phyloP scores from a whole-genome alignment of 2,113 vertebrate species.

The Ptilorrhoa leucosticta region DNA sequence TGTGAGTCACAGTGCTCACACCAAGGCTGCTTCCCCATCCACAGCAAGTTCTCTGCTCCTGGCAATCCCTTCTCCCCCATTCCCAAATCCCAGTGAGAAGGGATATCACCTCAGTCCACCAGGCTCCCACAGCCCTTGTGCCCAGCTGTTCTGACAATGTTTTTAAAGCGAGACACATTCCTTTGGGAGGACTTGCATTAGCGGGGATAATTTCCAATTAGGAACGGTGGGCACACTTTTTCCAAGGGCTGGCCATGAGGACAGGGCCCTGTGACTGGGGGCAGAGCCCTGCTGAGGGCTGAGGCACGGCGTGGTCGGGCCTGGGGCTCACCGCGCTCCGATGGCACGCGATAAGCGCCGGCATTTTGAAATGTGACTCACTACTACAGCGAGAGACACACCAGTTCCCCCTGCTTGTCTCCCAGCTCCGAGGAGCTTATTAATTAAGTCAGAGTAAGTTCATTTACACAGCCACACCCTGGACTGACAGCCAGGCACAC shows the following conservation, averaged over 20 bases:
- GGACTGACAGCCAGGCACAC: not conserved
- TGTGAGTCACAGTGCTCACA: not conserved
- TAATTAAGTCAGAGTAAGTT: not conserved
- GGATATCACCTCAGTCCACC: not conserved
- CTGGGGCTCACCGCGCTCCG: not conserved
- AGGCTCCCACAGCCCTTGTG: accelerated
- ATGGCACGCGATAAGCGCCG: not conserved
- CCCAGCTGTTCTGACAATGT: not conserved
- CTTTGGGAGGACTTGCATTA: not conserved
- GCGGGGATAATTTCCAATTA: not conserved
- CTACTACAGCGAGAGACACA: not conserved
- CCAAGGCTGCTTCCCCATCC: not conserved
- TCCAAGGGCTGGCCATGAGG: not conserved
- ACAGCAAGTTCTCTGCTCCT: not conserved
- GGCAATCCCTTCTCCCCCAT: accelerated
- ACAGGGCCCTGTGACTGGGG: not conserved
- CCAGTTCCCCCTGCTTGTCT: not conserved
- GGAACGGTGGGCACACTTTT: not conserved
- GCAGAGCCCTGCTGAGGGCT: not conserved
- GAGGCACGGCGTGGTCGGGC: accelerated
- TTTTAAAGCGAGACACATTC: accelerated
- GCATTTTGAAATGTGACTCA: not conserved
- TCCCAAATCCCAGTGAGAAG: not conserved
- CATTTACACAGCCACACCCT: slow-evolving; percentile 35
- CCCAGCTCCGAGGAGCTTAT: not conserved